phyloP scores from a whole-genome alignment of 2,888 invertebrate species.

The Calameuta idolon region DNA sequence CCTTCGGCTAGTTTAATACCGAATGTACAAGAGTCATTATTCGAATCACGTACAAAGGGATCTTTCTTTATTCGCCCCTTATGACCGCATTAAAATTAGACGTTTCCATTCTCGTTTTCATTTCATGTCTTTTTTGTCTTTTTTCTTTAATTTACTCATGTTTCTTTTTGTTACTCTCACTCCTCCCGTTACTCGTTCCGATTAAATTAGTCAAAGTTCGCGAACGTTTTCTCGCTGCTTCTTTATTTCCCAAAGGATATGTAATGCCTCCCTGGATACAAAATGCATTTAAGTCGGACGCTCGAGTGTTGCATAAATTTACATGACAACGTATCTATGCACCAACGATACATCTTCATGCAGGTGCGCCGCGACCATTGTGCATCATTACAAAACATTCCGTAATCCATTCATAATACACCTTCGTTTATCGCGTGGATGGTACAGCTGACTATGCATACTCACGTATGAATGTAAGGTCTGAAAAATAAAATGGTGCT shows the following conservation, averaged over 20 bases:
- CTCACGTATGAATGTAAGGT: background rate
- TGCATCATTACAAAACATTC: constrained; percentile 42
- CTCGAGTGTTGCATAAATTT: background rate
- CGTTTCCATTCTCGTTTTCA: background rate
- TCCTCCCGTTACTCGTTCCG: background rate
- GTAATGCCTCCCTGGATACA: background rate
- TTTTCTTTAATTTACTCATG: background rate
- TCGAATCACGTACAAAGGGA: background rate
- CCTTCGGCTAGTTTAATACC: background rate
- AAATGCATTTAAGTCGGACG: background rate
- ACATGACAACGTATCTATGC: background rate
- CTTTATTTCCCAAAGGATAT: background rate
- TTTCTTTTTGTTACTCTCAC: background rate
- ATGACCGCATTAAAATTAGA: background rate
- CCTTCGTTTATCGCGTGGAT: background rate
- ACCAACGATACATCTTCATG: background rate
- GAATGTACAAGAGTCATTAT: background rate
- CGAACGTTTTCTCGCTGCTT: background rate
- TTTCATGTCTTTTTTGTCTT: background rate
- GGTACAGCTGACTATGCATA: background rate
- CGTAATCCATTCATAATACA: constrained; percentile 35
- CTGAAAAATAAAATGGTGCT: background rate
- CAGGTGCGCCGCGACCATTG: constrained; percentile 27
- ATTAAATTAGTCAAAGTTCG: background rate
- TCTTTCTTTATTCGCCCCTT: background rate